Evolutionary conservation across 2,797 vertebrate species (phyloP).

Genomic region (Galagoides demidoff): DNA sequence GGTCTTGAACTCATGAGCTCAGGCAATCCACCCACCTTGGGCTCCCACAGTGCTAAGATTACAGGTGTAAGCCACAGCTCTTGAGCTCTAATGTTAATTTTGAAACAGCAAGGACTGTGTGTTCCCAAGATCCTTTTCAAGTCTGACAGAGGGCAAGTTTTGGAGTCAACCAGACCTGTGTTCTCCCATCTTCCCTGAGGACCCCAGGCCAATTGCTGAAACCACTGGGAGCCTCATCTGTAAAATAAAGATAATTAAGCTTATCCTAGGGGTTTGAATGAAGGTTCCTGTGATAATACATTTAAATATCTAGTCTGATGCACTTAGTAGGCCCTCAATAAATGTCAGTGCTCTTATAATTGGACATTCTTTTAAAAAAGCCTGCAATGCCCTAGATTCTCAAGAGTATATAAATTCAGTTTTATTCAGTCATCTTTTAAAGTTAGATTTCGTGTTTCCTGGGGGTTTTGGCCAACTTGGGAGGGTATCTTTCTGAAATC

Average conservation of each 20-base stretch:
- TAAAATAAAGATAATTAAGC: conserved; percentile 12
- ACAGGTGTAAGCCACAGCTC: too few species aligned
- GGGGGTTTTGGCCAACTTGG: not conserved
- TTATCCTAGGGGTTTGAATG: not conserved
- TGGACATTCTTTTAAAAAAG: conserved; percentile 41
- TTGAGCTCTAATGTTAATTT: not conserved
- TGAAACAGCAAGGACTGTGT: not conserved
- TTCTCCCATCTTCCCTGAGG: not conserved
- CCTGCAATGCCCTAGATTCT: not conserved
- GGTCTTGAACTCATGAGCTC: too few species aligned
- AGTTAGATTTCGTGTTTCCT: conserved; percentile 63
- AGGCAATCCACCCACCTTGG: too few species aligned
- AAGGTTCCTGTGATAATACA: not conserved
- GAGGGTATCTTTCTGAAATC: conserved; percentile 60
- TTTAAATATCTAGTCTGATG: not conserved
- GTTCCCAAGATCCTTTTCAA: conserved; percentile 6
- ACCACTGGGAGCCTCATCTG: not conserved
- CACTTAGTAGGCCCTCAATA: not conserved
- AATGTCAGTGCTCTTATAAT: not conserved
- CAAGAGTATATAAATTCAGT: not conserved
- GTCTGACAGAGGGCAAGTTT: conserved; percentile 12
- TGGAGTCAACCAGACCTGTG: not conserved
- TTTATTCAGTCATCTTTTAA: conserved; percentile 49
- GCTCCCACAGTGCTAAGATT: too few species aligned
- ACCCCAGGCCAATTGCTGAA: conserved; percentile 23